A percentile compares a stretch with the other conserved stretches of the same genome.
Evolutionary conservation across 2,888 invertebrate genomes (phyloP).

Genomic region (Meandrusa payeni): DNA sequence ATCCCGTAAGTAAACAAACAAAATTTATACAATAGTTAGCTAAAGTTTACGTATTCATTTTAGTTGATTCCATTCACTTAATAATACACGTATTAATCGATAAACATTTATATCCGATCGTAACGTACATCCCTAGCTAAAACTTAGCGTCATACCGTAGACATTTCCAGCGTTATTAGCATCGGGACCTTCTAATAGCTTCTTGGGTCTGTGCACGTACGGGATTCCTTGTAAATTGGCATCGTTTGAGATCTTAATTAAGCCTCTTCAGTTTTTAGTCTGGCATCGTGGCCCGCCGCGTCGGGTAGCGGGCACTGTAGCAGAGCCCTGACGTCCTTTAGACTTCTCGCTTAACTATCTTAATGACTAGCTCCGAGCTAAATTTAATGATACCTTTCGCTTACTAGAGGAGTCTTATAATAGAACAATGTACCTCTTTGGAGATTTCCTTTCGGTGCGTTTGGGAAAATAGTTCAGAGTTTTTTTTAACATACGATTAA

Average conservation of each 20-base stretch:
- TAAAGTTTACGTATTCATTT: too few relatives aligned
- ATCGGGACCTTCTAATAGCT: constrained; percentile 47
- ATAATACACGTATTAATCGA: too few relatives aligned
- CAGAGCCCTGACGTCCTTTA: constrained; percentile 20
- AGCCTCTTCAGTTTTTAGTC: constrained; percentile 71
- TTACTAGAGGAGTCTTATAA: neutral
- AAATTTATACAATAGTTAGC: too few relatives aligned
- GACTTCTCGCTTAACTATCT: constrained; percentile 22
- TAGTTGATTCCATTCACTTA: too few relatives aligned
- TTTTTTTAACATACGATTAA: too few relatives aligned
- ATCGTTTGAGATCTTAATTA: constrained; percentile 74
- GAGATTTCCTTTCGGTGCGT: neutral
- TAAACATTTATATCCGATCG: too few relatives aligned
- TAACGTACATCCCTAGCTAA: too few relatives aligned
- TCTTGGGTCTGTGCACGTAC: constrained; percentile 57
- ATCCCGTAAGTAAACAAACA: too few relatives aligned
- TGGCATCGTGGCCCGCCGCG: constrained; percentile 35
- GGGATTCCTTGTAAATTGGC: constrained; percentile 71
- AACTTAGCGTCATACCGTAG: constrained; percentile 14
- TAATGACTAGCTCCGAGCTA: constrained; percentile 17
- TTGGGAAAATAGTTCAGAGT: too few relatives aligned
- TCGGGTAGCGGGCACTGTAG: constrained; percentile 10
- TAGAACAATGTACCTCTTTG: neutral
- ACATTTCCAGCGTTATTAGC: constrained; percentile 31
- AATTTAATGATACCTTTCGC: constrained; percentile 19